phyloP scores from a whole-genome alignment of 2,888 invertebrate genomes.

The Patella caerulea region DNA sequence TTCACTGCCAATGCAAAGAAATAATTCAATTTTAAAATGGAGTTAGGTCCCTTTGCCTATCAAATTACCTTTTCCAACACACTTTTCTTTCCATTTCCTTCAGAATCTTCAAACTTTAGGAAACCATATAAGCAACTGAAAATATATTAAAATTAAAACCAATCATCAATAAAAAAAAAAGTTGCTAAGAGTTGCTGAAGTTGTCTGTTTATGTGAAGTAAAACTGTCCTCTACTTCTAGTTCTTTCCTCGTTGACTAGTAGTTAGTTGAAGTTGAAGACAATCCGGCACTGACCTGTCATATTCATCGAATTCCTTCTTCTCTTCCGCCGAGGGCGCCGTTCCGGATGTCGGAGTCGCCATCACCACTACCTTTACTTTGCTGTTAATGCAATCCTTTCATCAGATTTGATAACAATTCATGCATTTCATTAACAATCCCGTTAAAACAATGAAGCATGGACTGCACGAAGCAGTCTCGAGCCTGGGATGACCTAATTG shows the following conservation, averaged over 20 bases:
- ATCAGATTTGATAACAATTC: neutral
- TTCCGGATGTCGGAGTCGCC: conserved; percentile 22
- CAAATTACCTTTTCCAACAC: conserved; percentile 81
- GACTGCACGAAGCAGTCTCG: neutral
- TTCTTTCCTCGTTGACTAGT: too few species aligned
- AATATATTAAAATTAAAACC: conserved; percentile 31
- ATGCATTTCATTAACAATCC: neutral
- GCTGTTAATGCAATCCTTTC: neutral
- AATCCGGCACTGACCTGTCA: conserved; percentile 38
- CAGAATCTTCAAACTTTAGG: conserved; percentile 83
- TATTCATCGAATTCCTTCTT: conserved; percentile 42
- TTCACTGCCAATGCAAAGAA: too few species aligned
- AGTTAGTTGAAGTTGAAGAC: neutral
- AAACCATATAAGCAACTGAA: conserved; percentile 92
- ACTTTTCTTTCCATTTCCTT: conserved; percentile 85
- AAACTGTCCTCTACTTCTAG: too few species aligned
- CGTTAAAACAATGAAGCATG: neutral
- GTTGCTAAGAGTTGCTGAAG: neutral
- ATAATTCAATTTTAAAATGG: too few species aligned
- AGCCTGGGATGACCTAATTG: neutral
- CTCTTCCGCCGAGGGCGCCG: conserved; percentile 36
- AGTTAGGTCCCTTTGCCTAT: neutral
- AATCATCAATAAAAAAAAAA: neutral
- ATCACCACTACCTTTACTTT: conserved; percentile 3
- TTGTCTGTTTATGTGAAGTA: too few species aligned